Base-by-base conservation (phyloP, 1,140 invertebrate species). In the Musca vetustissima region DNA sequence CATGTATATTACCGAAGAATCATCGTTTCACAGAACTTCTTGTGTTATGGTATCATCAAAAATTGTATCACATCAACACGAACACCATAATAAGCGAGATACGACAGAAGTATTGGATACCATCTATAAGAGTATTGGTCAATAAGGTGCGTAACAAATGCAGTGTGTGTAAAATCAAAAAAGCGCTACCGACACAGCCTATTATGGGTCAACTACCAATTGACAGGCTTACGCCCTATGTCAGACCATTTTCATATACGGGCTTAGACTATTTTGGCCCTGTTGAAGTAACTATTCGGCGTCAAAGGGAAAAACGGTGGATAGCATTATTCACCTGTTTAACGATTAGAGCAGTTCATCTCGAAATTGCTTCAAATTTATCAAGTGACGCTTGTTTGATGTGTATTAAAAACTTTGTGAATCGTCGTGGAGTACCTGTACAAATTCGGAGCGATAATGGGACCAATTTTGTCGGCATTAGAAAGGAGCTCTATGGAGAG, bases 311-410 rank as follows among this genome's bases (percentile, higher is more conserved):
- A 17, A 84, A 84, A 70, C 61, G 69, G 13, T 85, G 79, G 52
- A 74, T 85, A 11, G 74, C 75, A 7, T 14, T 83, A 13, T 84
- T 84, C 64, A 77, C 81, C 0, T 84, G 83, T 65, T 52, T 76
- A 0, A 69, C 74, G 0, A 81, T 74, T 0, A 72, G 74, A 13
- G 81, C 80, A 0, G 64, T 83, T 21, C 81, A 83, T 66, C 47
- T 82, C 1, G 79, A 83, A 59, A 17, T 76, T 0, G 73, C 77
- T 1, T 73, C 74, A 6, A 69, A 70, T 68, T 55, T 83, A 0
- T 72, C 76, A 4, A 76, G 78, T 0, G 78, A 83, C 17, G 74
- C 75, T 4, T 84, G 84, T 66, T 43, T 85, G 1, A 73, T 75
- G 13, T 74, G 76, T 15, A 74, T 84, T 11, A 50, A 72, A 22